Evolutionary conservation across 2,113 vertebrate species (phyloP), one percentile per base, ranked within the genome.

Genomic region (Beaufortia kweichowensis): DNA sequence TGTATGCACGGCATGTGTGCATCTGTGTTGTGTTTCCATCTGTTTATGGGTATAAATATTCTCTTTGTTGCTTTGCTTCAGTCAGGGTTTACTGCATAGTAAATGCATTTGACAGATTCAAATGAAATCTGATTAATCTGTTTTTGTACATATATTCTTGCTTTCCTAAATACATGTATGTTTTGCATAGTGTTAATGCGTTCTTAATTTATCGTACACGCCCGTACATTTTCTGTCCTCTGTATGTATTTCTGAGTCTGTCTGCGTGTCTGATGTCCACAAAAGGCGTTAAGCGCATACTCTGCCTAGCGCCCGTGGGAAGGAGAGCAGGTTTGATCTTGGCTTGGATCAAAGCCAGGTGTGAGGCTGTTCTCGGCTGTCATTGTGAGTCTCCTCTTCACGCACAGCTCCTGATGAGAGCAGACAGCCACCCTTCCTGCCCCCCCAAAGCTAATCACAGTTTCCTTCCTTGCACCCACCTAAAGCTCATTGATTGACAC

Each of bases 291-390:
- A 26, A 56, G 46, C 64, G 29, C 59, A 48, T 31, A 14, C n/a
- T 24, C 11, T 26, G 26, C 56, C n/a, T 78, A 72, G 69, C 65
- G 84, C 85, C 85, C 68, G 28, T 75, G 78, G 87, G 85, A 85
- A 88, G 78, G 79, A 29, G 21, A 24, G 35, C 7, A 4, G 55
- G 29, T 57, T 69, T 81, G 63, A 64, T 73, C 68, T 46, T 4
- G 60, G 35, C 24, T 56, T 88, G 87, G 88, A 89, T 88, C 83
- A 87, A 85, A 87, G 86, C 88, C 90, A 91, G 89, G 88, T 90
- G 86, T 85, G 84, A 81, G 81, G 83, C 84, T 89, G 85, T 86
- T 86, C 84, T 75, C 82, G 65, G 82, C 82, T 15, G 82, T 90
- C 87, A 89, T 84, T 28, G 28, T 68, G 78, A 89, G 84, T 86